Evolutionary conservation across 2,888 invertebrate species (phyloP).

Genomic region (Dinocampus coccinellae): DNA sequence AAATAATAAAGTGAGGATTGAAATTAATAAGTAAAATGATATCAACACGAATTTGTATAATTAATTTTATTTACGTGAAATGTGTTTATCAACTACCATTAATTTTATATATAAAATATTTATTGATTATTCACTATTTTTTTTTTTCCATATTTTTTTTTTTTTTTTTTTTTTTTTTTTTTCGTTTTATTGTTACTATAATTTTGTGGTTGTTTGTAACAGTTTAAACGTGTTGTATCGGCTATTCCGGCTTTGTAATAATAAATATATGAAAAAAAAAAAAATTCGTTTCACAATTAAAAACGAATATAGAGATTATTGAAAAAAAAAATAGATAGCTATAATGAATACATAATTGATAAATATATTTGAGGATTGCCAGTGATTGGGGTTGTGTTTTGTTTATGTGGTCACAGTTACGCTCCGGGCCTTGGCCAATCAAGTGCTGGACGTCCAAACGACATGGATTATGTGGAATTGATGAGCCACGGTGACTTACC

Average conservation of each 20-base stretch:
- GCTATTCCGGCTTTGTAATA: slow-evolving; percentile 65
- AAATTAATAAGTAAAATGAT: neutral
- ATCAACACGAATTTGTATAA: neutral
- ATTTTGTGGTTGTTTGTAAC: slow-evolving; percentile 54
- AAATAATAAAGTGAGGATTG: neutral
- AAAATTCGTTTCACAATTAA: neutral
- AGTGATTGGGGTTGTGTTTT: slow-evolving; percentile 70
- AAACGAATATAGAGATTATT: neutral
- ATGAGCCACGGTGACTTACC: slow-evolving; percentile 60
- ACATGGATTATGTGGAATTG: slow-evolving; percentile 67
- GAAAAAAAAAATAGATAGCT: neutral
- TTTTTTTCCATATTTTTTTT: neutral
- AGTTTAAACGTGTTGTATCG: slow-evolving; percentile 65
- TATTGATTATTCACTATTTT: slow-evolving; percentile 3
- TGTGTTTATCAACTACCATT: neutral
- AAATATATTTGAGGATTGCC: slow-evolving; percentile 59
- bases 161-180: neutral
- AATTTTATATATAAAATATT: neutral
- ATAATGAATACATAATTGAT: slow-evolving; percentile 23
- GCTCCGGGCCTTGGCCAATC: slow-evolving; percentile 68
- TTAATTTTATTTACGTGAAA: neutral
- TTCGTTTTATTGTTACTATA: neutral
- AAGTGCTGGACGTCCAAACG: slow-evolving; percentile 60
- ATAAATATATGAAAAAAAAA: too few relatives aligned
- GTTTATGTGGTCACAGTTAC: slow-evolving; percentile 59